Base-by-base conservation (phyloP, 2,888 invertebrate genomes). In the Psylliodes chrysocephalus region DNA sequence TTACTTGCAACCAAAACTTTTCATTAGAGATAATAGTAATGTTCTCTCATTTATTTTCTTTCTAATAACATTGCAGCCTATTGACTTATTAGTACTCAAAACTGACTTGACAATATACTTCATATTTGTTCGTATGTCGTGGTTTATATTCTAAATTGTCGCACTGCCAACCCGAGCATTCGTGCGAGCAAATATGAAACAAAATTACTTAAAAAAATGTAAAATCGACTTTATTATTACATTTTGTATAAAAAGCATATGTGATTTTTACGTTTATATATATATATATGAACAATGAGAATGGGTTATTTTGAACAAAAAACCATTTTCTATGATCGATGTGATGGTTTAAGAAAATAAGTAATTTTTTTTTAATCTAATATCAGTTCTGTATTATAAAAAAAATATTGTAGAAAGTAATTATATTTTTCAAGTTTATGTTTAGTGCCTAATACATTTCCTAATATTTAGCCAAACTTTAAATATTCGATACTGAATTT, bases 111-210 rank as follows among this genome's bases (percentile, higher is more conserved):
- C 47, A 18, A 64, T 38, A 63, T 52, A 70, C 71, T 46, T 73
- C 73, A 74, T 77, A 74, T 74, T 72, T 73, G 72, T 63, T 62
- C 76, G 74, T 76, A 76, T 76, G 77, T 71, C 74, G 73, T 75
- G 77, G 77, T 78, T 73, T 75, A 77, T 74, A 80, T 79, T 80
- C 77, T 79, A 79, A 80, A 76, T 60, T 77, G 73, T 75, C 75
- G 73, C 81, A 81, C 81, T 81, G 81, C 81, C 81, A 80, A 75
- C 78, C 76, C 78, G 77, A 71, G 74, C 73, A 75, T 71, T 70
- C 77, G 75, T 78, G 75, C 77, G 75, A 69, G 71, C 77, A 78
- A 75, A 75, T 74, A 73, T 74, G 72, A 71, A 68, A 44, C n/a
- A 57, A 57, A 47, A 19, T 38, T 15, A 35, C 42, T 35, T 22